Evolutionary conservation across 2,797 vertebrate genomes (phyloP).

Genomic region (Karalla daura): DNA sequence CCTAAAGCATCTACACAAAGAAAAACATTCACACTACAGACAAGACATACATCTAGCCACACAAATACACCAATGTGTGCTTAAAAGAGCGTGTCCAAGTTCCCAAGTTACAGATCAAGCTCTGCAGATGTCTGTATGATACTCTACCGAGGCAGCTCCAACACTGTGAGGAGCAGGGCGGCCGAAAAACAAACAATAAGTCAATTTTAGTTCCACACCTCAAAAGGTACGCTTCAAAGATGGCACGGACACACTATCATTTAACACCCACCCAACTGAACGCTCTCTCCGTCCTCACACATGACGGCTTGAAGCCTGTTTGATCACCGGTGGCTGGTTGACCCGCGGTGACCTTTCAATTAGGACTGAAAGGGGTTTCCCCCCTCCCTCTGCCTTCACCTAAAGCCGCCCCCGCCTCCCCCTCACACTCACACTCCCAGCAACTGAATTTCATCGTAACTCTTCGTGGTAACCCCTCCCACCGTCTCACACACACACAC

Average conservation of each 20-base stretch:
- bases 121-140: not conserved
- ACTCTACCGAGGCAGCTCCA: not conserved
- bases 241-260: constrained; percentile 30
- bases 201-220: constrained; percentile 18
- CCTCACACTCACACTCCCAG: constrained; percentile 15
- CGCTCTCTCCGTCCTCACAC: constrained; percentile 14
- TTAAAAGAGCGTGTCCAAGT: too few species aligned
- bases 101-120: not conserved
- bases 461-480: constrained; percentile 64
- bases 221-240: constrained; percentile 33
- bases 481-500: constrained; percentile 43
- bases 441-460: constrained; percentile 57
- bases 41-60: too few species aligned
- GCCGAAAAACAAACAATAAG: constrained; percentile 38
- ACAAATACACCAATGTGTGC: too few species aligned
- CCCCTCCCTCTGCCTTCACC: constrained; percentile 36
- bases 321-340: constrained; percentile 51
- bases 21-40: too few species aligned
- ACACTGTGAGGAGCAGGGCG: too few species aligned
- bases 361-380: constrained; percentile 56
- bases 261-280: constrained; percentile 29
- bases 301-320: constrained; percentile 31
- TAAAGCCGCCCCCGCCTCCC: constrained; percentile 49
- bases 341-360: constrained; percentile 67
- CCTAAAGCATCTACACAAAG: too few species aligned